Evolutionary conservation across 2,797 vertebrate genomes (phyloP), one percentile per base, ranked within the genome.

Genomic region (Galaxias olidus): DNA sequence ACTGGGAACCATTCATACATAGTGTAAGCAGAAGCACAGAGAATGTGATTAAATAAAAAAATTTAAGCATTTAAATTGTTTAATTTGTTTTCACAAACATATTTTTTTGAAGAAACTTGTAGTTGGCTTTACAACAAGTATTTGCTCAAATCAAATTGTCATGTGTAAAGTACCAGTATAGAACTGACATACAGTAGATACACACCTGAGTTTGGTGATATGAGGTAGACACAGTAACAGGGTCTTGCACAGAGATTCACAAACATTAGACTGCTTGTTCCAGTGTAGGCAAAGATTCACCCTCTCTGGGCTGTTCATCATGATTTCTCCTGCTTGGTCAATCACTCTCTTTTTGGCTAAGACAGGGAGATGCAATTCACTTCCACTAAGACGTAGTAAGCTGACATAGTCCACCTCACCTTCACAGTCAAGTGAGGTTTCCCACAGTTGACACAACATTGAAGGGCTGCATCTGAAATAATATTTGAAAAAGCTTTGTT

Each of bases 141-240:
- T n/a, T n/a, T n/a, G n/a, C n/a, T n/a, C n/a, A n/a, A n/a, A n/a
- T n/a, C n/a, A n/a, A n/a, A n/a, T n/a, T n/a, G n/a, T n/a, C n/a
- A n/a, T 30, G 30, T 30, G 30, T 30, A 30, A 2, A 1, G 4
- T 14, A 8, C 56, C 30, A 56, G 41, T n/a, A n/a, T n/a, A n/a
- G n/a, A n/a, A n/a, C n/a, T n/a, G n/a, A n/a, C n/a, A 51, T 56
- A 43, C 8, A 10, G 17, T 43, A 54, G 14, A 11, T 14, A 54
- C 74, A 57, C 8, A 83, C 84, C 73, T 69, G 44, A 86, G 17
- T 48, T 64, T 71, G 48, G 5, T 14, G 63, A 82, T 73, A 58
- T 46, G 0, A 1, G 62, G 65, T 9, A 82, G 59, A 72, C 61
- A 71, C 14, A 68, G 1, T 0, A 43, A 59, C 4, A 85, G 60